phyloP scores from a whole-genome alignment of 2,113 vertebrate genomes.

The Micromys minutus region DNA sequence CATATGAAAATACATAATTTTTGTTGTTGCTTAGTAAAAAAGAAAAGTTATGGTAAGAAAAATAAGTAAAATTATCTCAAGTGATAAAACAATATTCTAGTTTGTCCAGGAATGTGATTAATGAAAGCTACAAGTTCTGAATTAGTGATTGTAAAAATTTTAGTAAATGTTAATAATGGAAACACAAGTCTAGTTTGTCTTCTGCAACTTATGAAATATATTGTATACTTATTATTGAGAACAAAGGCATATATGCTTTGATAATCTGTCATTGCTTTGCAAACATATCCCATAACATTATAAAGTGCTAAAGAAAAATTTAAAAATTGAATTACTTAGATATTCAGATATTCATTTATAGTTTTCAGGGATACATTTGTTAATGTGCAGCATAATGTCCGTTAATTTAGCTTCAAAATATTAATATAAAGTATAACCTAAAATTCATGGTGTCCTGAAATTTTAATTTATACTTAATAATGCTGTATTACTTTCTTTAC shows the following conservation, averaged over 20 bases:
- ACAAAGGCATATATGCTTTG: neutral
- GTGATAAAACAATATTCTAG: neutral
- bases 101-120: neutral
- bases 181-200: rapidly evolving
- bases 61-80: neutral
- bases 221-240: neutral
- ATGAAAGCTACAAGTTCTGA: neutral
- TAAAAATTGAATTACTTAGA: neutral
- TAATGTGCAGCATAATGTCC: neutral
- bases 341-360: neutral
- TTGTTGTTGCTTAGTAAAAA: neutral
- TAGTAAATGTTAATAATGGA: neutral
- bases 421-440: neutral
- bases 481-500: neutral
- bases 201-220: neutral
- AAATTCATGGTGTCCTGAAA: neutral
- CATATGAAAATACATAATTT: slow-evolving; percentile 43
- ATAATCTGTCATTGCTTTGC: neutral
- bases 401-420: neutral
- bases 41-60: slow-evolving; percentile 5
- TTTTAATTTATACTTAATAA: neutral
- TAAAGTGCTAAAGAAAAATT: neutral
- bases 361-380: neutral
- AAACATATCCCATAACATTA: neutral
- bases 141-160: neutral